Percentiles rank a stretch among this genome's conserved stretches.
Evolutionary conservation across 2,888 invertebrate genomes (phyloP).

Genomic region (Cataglyphis altisquamis): DNA sequence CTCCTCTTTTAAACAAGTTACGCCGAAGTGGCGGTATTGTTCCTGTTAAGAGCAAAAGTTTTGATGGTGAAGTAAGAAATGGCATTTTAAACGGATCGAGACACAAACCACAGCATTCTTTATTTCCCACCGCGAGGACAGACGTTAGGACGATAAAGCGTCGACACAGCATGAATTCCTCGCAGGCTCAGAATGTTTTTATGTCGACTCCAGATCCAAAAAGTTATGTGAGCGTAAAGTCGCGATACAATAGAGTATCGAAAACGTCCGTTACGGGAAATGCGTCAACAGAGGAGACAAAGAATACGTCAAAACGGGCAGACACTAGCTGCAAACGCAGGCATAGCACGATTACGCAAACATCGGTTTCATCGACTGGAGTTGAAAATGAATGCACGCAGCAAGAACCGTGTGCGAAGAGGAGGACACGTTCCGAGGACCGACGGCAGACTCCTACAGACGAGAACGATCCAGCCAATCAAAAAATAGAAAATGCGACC

Average conservation of each 20-base stretch:
- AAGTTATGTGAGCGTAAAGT: constrained; percentile 61
- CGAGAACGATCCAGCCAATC: constrained; percentile 86
- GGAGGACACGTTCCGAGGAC: constrained; percentile 83
- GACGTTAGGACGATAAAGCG: constrained; percentile 51
- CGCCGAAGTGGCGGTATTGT: constrained; percentile 30
- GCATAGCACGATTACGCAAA: constrained; percentile 79
- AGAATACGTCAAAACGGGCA: constrained; percentile 52
- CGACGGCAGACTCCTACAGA: constrained; percentile 79
- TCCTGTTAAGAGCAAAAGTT: constrained; percentile 19
- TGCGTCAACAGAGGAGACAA: constrained; percentile 53
- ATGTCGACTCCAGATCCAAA: constrained; percentile 53
- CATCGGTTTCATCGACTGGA: constrained; percentile 33
- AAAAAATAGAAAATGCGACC: constrained; percentile 73
- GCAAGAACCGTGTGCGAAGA: constrained; percentile 77
- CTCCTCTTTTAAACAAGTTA: constrained; percentile 30
- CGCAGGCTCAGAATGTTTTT: constrained; percentile 54
- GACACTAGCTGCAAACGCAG: constrained; percentile 73
- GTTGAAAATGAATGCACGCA: constrained; percentile 60
- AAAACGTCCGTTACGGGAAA: constrained; percentile 56
- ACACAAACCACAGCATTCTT: constrained; percentile 56
- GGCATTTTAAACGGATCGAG: constrained; percentile 51
- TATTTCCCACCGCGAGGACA: constrained; percentile 56
- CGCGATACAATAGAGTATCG: constrained; percentile 65
- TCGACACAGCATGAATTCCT: constrained; percentile 58
- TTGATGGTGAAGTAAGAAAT: constrained; percentile 47